Evolutionary conservation across 2,888 invertebrate genomes (phyloP), one percentile per base, ranked within the genome.

Genomic region (Drosophila sordidula): DNA sequence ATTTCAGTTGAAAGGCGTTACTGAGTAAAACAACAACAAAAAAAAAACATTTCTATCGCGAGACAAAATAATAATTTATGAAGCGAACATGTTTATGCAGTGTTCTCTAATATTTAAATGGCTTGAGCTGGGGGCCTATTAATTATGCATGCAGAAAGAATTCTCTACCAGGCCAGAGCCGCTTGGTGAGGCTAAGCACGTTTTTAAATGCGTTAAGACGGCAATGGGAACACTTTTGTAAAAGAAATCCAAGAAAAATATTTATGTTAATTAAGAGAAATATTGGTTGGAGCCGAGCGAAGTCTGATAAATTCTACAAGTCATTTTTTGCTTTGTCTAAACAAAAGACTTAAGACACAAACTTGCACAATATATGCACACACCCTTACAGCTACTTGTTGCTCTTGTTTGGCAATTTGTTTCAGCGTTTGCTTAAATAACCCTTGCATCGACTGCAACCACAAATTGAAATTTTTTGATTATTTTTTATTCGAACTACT

Each of bases 121-220:
- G 50, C 50, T 44, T 51, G 58, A 50, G 51, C 46, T 56, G 38
- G 63, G 41, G 39, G 49, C 57, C 42, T 44, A 64, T 80, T 83
- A 87, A 85, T 85, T 87, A 85, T 85, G 85, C 87, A 85, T 85
- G 78, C 87, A 73, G 66, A 69, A 55, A 75, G 62, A 70, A 66
- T 69, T 70, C 72, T 66, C 14, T 12, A 26, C 36, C 29, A 41
- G 26, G 51, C 34, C 55, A 14, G 32, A 67, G 70, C 32, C 50
- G 47, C 61, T 78, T 86, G 56, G 32, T 11, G 44, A 87, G 25
- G 56, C 82, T 25, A 49, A 51, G 71, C 87, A 84, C 83, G 83
- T 85, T 71, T 84, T 63, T 5, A 51, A 79, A 74, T 64, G 73
- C 63, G 67, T 76, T 67, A 54, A 56, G 61, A 50, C 36, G 39